Evolutionary conservation across 2,113 vertebrate genomes (phyloP), one percentile per base, ranked within the genome.

Genomic region (Nibea coibor): DNA sequence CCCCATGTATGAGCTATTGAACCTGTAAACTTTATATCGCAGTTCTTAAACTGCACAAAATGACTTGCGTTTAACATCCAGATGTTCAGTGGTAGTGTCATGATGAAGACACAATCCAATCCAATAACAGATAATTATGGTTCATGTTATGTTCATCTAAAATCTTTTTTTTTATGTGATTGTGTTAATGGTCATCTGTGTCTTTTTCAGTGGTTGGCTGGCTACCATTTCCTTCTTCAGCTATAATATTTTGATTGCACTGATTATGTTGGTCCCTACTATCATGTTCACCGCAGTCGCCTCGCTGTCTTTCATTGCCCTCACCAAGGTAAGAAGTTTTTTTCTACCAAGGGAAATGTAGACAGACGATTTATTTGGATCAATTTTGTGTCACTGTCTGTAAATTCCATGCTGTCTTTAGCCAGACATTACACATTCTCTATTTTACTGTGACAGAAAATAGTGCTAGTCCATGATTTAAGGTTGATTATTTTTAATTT

Each of bases 221-320:
- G 98, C 97, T 15, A 96, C 98, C 0, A 96, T 99, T 80, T 95
- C 96, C 84, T 99, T 96, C 93, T 98, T 99, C 0, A 96, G 97
- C 81, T 98, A 96, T 58, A 99, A 96, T 0, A 93, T 98, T 51
- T 95, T 97, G 8, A 95, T 97, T 0, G 97, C 97, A 0, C 94
- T 99, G 78, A 94, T 99, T 86, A 99, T 99, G 98, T 94, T 99
- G 71, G 95, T 99, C 75, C 98, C 98, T 9, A 98, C 97, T 0
- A 9, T 99, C 89, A 96, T 99, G 95, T 99, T 99, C 92, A 99
- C 98, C 0, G 96, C 93, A 2, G 94, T 98, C 91, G 96, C 98
- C 0, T 91, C 95, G 10, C 94, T 99, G 84, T 97, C 97, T 87
- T 99, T 98, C 94, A 93, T 99, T 0, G 97, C 97, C 4, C 96